Base-by-base conservation (phyloP, 2,888 invertebrate species). In the Neoscelio sp. region DNA sequence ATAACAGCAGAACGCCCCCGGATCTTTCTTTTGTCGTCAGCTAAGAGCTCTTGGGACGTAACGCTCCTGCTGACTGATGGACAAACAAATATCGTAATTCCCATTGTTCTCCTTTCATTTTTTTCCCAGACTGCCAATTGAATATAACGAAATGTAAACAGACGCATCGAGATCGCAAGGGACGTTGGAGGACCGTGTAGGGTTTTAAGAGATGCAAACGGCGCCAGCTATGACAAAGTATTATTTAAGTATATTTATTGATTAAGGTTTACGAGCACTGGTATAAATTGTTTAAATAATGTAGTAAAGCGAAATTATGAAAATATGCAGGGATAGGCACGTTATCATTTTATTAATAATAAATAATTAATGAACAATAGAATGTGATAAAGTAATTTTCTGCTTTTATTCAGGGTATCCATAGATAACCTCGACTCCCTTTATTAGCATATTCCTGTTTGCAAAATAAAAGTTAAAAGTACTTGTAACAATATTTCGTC, bases 61-160 rank as follows among this genome's bases (percentile, higher is more conserved):
- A 82, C 81, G 83, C 80, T 85, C 81, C 83, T 75, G 80, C 81
- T 81, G 85, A 84, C 86, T 86, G 83, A 83, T 82, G 85, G 85
- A 86, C 89, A 89, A 90, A 89, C 89, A 88, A 88, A 87, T 88
- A 89, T 89, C 86, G 85, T 88, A 88, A 89, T 88, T 89, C 85
- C 85, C 88, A 89, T 90, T 90, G 89, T 90, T 89, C 89, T 86
- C 83, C 74, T 85, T 83, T 82, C 81, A 78, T 82, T 81, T 81
- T n/a, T 82, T 83, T 84, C 79, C 82, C 85, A 82, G 85, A 85
- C 80, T 80, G 78, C 83, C 85, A 85, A 88, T 89, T 87, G 88
- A 88, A 89, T 87, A 88, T 89, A 90, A 90, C 89, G 90, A 89
- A 89, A 90, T 88, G 89, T 87, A 90, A 89, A 90, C 87, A 90